Base-by-base conservation (phyloP, 2,888 invertebrate species). In the Spodoptera picta region DNA sequence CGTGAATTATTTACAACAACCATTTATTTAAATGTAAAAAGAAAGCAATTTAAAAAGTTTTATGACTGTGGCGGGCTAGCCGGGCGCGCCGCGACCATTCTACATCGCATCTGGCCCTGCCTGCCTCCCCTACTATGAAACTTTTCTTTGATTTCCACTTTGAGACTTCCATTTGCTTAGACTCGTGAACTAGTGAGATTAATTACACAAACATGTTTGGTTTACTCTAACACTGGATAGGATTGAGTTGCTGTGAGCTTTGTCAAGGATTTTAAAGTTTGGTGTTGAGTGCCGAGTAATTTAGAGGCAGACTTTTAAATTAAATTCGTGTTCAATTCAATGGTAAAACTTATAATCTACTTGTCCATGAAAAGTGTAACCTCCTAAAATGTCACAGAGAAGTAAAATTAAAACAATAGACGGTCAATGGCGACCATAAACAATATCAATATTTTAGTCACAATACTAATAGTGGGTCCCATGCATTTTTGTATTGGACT, bases 21-120 rank as follows among this genome's bases (percentile, higher is more conserved):
- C 79, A 75, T 77, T 78, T 77, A 71, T 73, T 73, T 73, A 66
- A 77, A 77, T 77, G 75, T 75, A 60, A 78, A 77, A 77, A 75
- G 73, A 75, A 73, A 66, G 78, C 75, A 73, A 77, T 77, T 73
- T 75, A 66, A 75, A 73, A 75, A 78, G 77, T 77, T 77, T 77
- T 75, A 77, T 75, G 75, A 60, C 58, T 48, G 53, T 51, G 31
- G 60, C 42, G 51, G 51, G 60, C 53, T 49, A 36, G 60, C 36
- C 52, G 43, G 51, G 51, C 56, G 51, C 47, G 45, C 50, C 57
- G 55, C 55, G 46, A 41, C 45, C 50, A 66, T 41, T 52, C 41
- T 12, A 54, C 43, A 51, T 54, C 57, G 61, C 60, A 68, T 52
- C 51, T 52, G 62, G 73, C 57, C 42, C 56, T 58, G 63, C 52